Evolutionary conservation across 2,113 vertebrate species (phyloP).

Genomic region (Percopsis transmontana): DNA sequence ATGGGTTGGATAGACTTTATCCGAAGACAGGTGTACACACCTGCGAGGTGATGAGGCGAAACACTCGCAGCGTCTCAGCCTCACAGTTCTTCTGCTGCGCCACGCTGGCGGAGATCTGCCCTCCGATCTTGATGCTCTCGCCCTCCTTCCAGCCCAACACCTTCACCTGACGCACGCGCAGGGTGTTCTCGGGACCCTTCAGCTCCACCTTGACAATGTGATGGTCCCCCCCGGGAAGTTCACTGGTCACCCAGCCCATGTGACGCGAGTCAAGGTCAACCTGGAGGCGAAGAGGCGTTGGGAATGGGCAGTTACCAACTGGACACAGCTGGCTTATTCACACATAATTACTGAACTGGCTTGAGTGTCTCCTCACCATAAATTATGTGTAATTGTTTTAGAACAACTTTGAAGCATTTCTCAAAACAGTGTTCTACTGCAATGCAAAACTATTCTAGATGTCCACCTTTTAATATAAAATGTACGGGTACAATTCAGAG

Average conservation of each 20-base stretch:
- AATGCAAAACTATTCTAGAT: too few relatives aligned
- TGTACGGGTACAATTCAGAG: too few relatives aligned
- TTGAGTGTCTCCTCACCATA: too few relatives aligned
- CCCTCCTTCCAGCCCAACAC: conserved; percentile 97
- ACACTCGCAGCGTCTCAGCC: conserved; percentile 93
- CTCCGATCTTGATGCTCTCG: conserved; percentile 94
- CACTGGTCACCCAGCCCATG: conserved; percentile 98
- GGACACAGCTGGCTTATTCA: background rate
- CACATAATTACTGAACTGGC: too few relatives aligned
- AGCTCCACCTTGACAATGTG: conserved; percentile 97
- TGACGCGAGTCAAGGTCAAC: conserved; percentile 96
- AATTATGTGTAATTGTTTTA: too few relatives aligned
- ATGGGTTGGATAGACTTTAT: background rate
- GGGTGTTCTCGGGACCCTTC: conserved; percentile 97
- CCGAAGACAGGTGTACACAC: conserved; percentile 66
- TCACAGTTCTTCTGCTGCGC: conserved; percentile 98
- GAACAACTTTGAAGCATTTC: too few relatives aligned
- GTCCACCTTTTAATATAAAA: too few relatives aligned
- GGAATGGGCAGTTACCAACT: background rate
- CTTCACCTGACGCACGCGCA: conserved; percentile 98
- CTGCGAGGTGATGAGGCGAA: conserved; percentile 97
- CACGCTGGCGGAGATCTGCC: conserved; percentile 94
- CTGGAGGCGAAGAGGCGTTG: conserved; percentile 63
- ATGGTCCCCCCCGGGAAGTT: conserved; percentile 94
- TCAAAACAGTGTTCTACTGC: too few relatives aligned